phyloP scores from a whole-genome alignment of 2,113 vertebrate species.

The Ia io region DNA sequence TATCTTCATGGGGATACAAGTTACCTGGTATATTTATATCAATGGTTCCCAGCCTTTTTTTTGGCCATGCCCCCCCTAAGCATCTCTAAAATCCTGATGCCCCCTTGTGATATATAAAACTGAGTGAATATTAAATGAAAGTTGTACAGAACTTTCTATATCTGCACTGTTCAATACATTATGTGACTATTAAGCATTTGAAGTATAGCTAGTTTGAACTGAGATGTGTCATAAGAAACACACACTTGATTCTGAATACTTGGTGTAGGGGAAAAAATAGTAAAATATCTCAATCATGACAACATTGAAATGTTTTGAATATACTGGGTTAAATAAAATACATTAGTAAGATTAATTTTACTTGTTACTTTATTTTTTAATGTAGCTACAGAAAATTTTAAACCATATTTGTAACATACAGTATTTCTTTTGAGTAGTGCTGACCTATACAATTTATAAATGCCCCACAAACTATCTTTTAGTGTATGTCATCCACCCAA shows the following conservation, averaged over 20 bases:
- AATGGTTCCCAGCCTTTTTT: too few relatives aligned
- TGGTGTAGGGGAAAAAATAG: not conserved
- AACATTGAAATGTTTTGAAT: slow-evolving; percentile 3
- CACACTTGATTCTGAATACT: not conserved
- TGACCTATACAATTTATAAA: slow-evolving; percentile 8
- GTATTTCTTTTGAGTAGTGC: not conserved
- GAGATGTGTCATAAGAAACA: not conserved
- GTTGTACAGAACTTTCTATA: not conserved
- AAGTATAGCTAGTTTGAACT: not conserved
- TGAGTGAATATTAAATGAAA: not conserved
- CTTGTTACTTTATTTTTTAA: slow-evolving; percentile 10
- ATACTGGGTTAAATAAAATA: not conserved
- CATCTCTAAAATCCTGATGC: too few relatives aligned
- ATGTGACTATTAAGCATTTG: not conserved
- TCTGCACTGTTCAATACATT: not conserved
- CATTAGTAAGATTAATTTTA: slow-evolving; percentile 1
- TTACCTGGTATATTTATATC: not conserved
- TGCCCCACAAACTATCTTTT: not conserved
- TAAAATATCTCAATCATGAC: not conserved
- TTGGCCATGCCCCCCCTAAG: too few relatives aligned
- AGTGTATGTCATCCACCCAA: not conserved
- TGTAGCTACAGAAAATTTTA: not conserved
- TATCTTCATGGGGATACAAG: not conserved
- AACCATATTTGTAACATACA: not conserved
- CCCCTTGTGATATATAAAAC: too few relatives aligned